These are phyloP conservation scores for Andricus grossulariae DNA, from an alignment of 1,140 invertebrate genomes.

Conservation along the genomic window DNA sequence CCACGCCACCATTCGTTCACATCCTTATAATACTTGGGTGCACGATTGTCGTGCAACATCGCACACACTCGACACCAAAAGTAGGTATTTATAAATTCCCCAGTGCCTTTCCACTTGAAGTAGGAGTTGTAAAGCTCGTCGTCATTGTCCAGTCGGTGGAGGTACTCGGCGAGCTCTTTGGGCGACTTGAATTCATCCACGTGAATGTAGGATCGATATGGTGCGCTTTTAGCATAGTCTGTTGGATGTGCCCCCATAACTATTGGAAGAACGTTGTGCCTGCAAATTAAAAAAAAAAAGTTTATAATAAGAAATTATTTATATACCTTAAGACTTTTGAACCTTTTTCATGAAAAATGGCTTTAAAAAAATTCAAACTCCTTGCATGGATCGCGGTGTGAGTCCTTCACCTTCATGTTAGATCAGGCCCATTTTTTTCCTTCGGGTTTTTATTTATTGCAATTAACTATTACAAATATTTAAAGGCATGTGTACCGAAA, in stretches of 20 bases:
- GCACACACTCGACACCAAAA: conserved; percentile 97
- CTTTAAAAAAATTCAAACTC: too few relatives aligned
- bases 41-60: conserved; percentile 87
- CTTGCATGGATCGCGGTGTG: too few relatives aligned
- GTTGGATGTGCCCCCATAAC: conserved; percentile 96
- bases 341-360: too few relatives aligned
- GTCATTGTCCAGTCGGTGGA: conserved; percentile 89
- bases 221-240: conserved; percentile 92
- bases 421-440: too few relatives aligned
- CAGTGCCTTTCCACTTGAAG: conserved; percentile 93
- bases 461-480: too few relatives aligned
- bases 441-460: too few relatives aligned
- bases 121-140: conserved; percentile 95
- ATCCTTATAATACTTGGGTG: conserved; percentile 84
- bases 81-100: conserved; percentile 95
- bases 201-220: conserved; percentile 93
- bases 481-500: too few relatives aligned
- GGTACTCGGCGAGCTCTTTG: conserved; percentile 88
- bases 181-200: conserved; percentile 95
- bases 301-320: too few relatives aligned
- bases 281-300: conserved; percentile 67
- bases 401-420: too few relatives aligned
- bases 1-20: conserved; percentile 93
- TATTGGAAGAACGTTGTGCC: conserved; percentile 92
- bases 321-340: too few relatives aligned